Evolutionary conservation across 2,888 invertebrate species (phyloP).

Genomic region (Furcula furcula): DNA sequence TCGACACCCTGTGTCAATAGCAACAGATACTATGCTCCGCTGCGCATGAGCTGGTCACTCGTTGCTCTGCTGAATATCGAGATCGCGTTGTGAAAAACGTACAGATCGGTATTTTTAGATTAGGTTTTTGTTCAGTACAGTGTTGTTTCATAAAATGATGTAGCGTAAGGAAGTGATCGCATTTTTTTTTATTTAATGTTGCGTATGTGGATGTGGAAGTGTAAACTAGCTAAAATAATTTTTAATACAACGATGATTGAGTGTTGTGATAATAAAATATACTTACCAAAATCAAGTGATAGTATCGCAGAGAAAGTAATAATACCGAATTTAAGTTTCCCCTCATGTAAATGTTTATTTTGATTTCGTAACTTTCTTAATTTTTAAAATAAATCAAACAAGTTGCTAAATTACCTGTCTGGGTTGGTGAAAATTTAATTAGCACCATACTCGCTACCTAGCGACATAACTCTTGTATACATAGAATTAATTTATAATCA

Average conservation of each 20-base stretch:
- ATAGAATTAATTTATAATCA: neutral
- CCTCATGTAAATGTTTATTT: conserved; percentile 47
- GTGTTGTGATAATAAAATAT: conserved; percentile 19
- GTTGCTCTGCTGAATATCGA: conserved; percentile 59
- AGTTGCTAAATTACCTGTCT: conserved; percentile 27
- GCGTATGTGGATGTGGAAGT: neutral
- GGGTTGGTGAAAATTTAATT: conserved; percentile 4
- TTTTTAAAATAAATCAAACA: conserved; percentile 33
- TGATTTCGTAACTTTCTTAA: conserved; percentile 48
- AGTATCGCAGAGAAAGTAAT: conserved; percentile 57
- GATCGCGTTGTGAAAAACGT: conserved; percentile 60
- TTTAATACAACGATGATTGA: conserved; percentile 6
- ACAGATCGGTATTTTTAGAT: conserved; percentile 49
- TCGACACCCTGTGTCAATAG: conserved; percentile 57
- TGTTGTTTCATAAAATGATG: conserved; percentile 33
- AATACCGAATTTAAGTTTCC: conserved; percentile 47
- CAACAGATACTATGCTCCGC: conserved; percentile 57
- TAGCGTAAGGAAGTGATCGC: conserved; percentile 12
- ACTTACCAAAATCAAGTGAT: conserved; percentile 36
- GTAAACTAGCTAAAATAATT: neutral
- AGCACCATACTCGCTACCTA: no score
- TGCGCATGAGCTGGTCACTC: conserved; percentile 53
- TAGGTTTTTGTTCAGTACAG: conserved; percentile 39
- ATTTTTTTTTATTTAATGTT: conserved; percentile 2
- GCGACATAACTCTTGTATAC: neutral